Conservation (phyloP, 2,888 invertebrate species). For the Dasysyrphus tricinctus region DNA sequence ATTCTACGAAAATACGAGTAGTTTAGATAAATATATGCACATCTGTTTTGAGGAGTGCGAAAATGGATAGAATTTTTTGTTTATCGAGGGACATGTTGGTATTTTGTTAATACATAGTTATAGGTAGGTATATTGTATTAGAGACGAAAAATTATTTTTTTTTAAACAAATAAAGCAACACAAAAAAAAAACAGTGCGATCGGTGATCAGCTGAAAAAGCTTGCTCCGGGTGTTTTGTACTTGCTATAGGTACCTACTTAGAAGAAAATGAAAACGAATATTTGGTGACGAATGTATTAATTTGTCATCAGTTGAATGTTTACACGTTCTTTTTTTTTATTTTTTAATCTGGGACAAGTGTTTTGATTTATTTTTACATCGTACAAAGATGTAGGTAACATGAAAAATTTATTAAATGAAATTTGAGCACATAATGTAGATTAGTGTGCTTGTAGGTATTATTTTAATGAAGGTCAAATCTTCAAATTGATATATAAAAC, state of each 20-base stretch:
- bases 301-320: background rate
- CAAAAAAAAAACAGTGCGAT: no score
- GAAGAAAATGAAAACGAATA: background rate
- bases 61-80: constrained; percentile 29
- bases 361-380: background rate
- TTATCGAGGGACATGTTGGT: constrained; percentile 26
- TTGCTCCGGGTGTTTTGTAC: background rate
- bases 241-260: no score
- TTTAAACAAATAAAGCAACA: background rate
- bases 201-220: background rate
- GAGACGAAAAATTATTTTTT: background rate
- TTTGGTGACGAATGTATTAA: background rate
- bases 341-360: background rate
- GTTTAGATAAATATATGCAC: background rate
- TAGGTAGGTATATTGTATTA: no score
- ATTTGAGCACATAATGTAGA: no score
- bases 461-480: no score
- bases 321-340: background rate
- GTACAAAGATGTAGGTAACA: background rate
- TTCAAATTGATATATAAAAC: no score
- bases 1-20: background rate
- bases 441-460: no score
- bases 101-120: constrained; percentile 11
- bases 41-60: constrained; percentile 25
- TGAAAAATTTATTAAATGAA: background rate